Base-by-base conservation (phyloP, 2,888 invertebrate genomes). In the Hedychridium roseum region DNA sequence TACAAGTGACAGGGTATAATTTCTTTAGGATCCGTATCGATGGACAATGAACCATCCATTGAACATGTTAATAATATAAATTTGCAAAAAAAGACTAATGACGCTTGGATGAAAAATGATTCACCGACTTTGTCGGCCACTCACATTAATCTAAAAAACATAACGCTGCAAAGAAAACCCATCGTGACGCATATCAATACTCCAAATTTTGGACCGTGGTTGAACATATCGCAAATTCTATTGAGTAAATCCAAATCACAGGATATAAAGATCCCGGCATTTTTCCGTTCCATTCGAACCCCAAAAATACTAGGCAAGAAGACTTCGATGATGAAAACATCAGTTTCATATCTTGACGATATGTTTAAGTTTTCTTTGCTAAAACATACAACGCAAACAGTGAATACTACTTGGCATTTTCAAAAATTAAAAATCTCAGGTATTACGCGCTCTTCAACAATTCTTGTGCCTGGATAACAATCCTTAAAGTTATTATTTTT, bases 291-390 rank as follows among this genome's bases (percentile, higher is more conserved):
- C 1, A 39, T 68, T 3, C 23, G 40, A 28, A 50, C 46, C 9
- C 43, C 60, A 4, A 57, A 49, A 21, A 46, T 75, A 2, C 20
- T 51, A 6, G 65, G 62, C 5, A 43, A 49, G 6, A 35, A 44
- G 7, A 37, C 31, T 38, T 59, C 68, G 6, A 51, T 2, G n/a
- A 27, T 71, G 12, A 48, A 43, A 14, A 58, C 61, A 18, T 57
- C 51, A 1, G 28, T 37, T 14, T 14, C 54, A 9, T 36, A 57
- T n/a, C 63, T 86, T 38, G 68, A 76, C 4, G 73, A 79, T 57
- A 60, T 86, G 30, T 71, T 77, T 12, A 62, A 80, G 11, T 81
- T 82, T 62, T 84, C 84, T 52, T 79, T 86, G 35, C 84, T 84
- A 61, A 81, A 80, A 62, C 76, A 81, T 2, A 77, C 73, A 43